Evolutionary conservation across 2,888 invertebrate species (phyloP).

Genomic region (Nomada ferruginata): DNA sequence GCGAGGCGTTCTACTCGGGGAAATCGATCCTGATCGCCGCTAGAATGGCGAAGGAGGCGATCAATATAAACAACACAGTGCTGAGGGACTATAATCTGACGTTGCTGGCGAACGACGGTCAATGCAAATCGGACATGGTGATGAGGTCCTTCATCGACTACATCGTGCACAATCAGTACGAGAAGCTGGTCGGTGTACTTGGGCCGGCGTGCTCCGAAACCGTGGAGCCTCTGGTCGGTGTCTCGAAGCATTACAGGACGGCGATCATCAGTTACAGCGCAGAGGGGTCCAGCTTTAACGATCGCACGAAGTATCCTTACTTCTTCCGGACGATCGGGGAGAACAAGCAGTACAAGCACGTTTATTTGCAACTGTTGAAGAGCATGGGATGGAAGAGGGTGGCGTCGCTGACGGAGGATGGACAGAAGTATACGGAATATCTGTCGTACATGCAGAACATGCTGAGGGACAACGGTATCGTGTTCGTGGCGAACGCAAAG

Average conservation of each 20-base stretch:
- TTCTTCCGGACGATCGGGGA: conserved; percentile 93
- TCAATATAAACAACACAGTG: conserved; percentile 87
- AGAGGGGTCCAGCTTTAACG: conserved; percentile 90
- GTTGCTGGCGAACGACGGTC: conserved; percentile 87
- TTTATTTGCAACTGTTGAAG: conserved; percentile 88
- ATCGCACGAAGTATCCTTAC: conserved; percentile 89
- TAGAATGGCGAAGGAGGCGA: conserved; percentile 87
- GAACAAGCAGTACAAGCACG: conserved; percentile 89
- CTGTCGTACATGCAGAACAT: conserved; percentile 89
- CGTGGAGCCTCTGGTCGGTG: conserved; percentile 91
- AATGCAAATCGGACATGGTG: conserved; percentile 90
- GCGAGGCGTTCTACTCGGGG: conserved; percentile 86
- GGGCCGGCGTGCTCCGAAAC: conserved; percentile 94
- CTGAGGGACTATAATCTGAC: conserved; percentile 87
- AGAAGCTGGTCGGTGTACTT: conserved; percentile 89
- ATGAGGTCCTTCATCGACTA: conserved; percentile 91
- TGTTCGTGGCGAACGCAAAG: conserved; percentile 89
- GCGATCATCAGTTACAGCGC: conserved; percentile 92
- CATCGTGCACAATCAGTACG: conserved; percentile 85
- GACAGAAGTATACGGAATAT: conserved; percentile 92
- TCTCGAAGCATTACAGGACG: conserved; percentile 90
- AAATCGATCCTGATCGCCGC: conserved; percentile 87
- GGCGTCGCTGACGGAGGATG: conserved; percentile 91
- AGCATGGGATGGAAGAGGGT: conserved; percentile 89
- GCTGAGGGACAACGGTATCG: conserved; percentile 87